Conservation (phyloP, 2,888 invertebrate genomes). For the Volucella inanis region DNA sequence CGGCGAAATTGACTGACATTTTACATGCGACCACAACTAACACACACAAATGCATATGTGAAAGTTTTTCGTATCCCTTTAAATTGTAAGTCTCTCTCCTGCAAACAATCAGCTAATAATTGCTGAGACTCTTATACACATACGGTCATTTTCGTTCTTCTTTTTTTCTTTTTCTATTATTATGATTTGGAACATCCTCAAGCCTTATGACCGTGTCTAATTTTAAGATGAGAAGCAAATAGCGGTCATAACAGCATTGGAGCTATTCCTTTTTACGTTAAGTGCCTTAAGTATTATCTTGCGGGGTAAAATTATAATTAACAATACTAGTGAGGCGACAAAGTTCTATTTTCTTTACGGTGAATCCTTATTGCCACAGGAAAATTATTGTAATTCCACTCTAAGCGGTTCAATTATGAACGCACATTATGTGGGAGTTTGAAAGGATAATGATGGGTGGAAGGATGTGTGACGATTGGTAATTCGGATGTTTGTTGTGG, state of each 20-base stretch:
- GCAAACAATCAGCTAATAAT: conserved; percentile 64
- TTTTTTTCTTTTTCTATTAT: conserved; percentile 1
- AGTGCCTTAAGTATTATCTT: conserved; percentile 12
- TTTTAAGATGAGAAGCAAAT: conserved; percentile 53
- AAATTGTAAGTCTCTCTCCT: conserved; percentile 31
- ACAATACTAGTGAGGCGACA: not conserved
- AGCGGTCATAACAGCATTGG: conserved; percentile 17
- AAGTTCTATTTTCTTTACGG: conserved; percentile 28
- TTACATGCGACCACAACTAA: conserved; percentile 62
- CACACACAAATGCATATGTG: not conserved
- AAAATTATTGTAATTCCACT: conserved; percentile 39
- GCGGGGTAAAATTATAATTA: conserved; percentile 15
- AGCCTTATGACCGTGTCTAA: conserved; percentile 64
- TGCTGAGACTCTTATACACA: conserved; percentile 32
- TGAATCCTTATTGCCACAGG: conserved; percentile 12
- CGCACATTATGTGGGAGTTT: conserved; percentile 12
- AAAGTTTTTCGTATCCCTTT: not conserved
- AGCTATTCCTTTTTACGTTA: conserved; percentile 4
- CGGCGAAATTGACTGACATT: conserved; percentile 68
- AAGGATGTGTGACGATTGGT: conserved; percentile 56
- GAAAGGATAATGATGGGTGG: conserved; percentile 27
- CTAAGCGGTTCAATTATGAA: conserved; percentile 38
- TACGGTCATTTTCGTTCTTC: conserved; percentile 22
- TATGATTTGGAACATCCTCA: not conserved
- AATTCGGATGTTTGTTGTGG: conserved; percentile 55